Evolutionary conservation across 2,113 vertebrate species (phyloP), one percentile per base, ranked within the genome.

Genomic region (Nicator chloris): DNA sequence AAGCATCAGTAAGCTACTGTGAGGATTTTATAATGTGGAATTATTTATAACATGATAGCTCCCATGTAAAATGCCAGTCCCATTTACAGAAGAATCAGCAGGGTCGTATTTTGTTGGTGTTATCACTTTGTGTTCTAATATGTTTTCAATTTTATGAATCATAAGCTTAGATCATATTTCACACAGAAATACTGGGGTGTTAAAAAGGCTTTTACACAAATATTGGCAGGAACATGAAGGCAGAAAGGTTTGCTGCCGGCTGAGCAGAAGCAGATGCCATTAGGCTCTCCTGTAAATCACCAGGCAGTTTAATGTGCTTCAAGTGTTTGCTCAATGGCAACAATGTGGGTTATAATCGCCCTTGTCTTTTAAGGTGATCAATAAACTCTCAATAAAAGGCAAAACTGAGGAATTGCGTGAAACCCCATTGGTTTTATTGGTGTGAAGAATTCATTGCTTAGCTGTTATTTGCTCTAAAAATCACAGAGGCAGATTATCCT

Each of bases 61-160:
- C n/a, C 42, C 19, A 10, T 53, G 53, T 61, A 71, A 88, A 91
- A 61, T 40, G 6, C 61, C 37, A 60, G 49, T 79, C 22, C 20
- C 10, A 22, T 77, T 91, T 95, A 87, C 35, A 68, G 42, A 82
- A 77, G 31, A 82, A 75, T 60, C 44, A 68, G 18, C 73, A 30
- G 76, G 30, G 28, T 79, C 75, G 72, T 42, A 61, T 65, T 86
- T 92, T 95, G 66, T 76, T 91, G 72, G 12, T 17, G 1, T 95
- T 95, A 70, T 49, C 71, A 26, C 31, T 88, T 88, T 31, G 23
- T 87, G 40, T 84, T 85, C 53, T 90, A 68, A 60, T 82, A 50
- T 65, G 78, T 79, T 91, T 94, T 91, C 66, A 85, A 37, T 76
- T 87, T 85, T 72, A 76, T 80, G 73, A 82, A 49, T 93, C 61